phyloP scores from a whole-genome alignment of 2,113 vertebrate species.

The Paraplagusia blochii region DNA sequence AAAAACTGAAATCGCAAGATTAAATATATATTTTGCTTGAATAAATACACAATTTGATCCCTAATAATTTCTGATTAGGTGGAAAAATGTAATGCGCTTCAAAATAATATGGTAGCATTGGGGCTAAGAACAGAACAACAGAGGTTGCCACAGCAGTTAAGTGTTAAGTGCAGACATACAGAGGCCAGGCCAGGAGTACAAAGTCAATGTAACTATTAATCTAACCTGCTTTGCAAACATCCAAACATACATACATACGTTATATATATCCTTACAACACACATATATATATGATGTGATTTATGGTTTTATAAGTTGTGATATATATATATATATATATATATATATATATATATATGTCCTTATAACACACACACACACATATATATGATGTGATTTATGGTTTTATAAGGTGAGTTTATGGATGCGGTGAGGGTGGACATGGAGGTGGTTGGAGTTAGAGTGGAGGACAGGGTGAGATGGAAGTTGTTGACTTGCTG shows the following conservation, averaged over 20 bases:
- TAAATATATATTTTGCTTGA: not conserved
- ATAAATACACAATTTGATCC: too few relatives aligned
- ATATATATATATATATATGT: too few relatives aligned
- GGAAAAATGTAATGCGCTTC: constrained; percentile 50
- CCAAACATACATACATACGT: too few relatives aligned
- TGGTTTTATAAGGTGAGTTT: constrained; percentile 54
- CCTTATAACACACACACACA: constrained; percentile 7
- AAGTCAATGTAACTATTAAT: constrained; percentile 25
- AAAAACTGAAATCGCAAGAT: not conserved
- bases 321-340: too few relatives aligned
- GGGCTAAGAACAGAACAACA: constrained; percentile 52
- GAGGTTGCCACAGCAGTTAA: constrained; percentile 33
- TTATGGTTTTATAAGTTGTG: constrained; percentile 59
- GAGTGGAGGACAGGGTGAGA: too few relatives aligned
- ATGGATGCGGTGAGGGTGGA: too few relatives aligned
- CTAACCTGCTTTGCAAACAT: too few relatives aligned
- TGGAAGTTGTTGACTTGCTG: too few relatives aligned
- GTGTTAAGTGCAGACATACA: constrained; percentile 42
- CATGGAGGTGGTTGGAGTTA: too few relatives aligned
- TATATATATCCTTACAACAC: not conserved
- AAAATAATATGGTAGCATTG: constrained; percentile 51
- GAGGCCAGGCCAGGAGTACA: constrained; percentile 46
- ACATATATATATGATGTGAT: constrained; percentile 37
- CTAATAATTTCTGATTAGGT: not conserved
- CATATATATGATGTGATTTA: constrained; percentile 55